A percentile compares a stretch with the other conserved stretches of the same genome.
Conservation (phyloP, 37 sponge, comb jelly and placozoan genomes). For the Hexactinellida sp. region DNA sequence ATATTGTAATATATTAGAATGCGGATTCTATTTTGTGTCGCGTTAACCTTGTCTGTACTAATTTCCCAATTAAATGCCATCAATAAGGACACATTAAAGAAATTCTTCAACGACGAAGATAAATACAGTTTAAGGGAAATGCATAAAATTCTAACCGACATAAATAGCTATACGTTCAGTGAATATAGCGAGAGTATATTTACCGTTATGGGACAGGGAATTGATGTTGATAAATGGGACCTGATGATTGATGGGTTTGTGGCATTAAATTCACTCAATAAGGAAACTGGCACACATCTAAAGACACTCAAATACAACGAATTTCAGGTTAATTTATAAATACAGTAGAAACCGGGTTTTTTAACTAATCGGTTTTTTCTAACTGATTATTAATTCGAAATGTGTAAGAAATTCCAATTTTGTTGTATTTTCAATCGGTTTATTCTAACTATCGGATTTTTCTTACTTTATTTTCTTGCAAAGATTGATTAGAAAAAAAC, state of each 20-base stretch:
- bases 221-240: not conserved
- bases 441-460: no score
- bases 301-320: not conserved
- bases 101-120: constrained; percentile 5
- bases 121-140: not conserved
- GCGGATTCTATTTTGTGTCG: no score
- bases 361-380: no score
- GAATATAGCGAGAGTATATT: not conserved
- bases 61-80: no score
- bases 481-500: no score
- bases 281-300: not conserved
- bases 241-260: not conserved
- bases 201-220: not conserved
- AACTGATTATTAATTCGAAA: no score
- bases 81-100: not conserved
- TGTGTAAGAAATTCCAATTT: no score
- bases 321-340: not conserved
- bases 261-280: not conserved
- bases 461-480: no score
- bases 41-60: no score
- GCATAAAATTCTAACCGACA: not conserved
- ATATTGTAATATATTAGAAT: no score
- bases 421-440: no score
- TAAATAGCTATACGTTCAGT: not conserved
- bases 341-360: no score